Evolutionary conservation across 2,797 vertebrate genomes (phyloP), one percentile per base, ranked within the genome.

Genomic region (Furcifer pardalis): DNA sequence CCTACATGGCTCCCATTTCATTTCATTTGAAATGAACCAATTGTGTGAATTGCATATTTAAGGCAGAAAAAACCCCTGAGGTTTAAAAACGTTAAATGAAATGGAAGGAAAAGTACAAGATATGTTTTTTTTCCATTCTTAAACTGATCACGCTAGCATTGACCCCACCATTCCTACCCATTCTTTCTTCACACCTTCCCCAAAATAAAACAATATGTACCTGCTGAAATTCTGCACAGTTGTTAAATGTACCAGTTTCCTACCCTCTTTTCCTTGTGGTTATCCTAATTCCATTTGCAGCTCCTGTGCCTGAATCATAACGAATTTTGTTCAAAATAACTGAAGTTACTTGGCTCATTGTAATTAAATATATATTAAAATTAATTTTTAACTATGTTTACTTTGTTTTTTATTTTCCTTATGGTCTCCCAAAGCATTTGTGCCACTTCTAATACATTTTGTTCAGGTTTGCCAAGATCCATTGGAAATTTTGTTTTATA

Each of bases 311-410:
- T 46, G n/a, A 1, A 71, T 52, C 27, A 8, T 60, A 52, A 23
- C 59, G 8, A 32, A 17, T 30, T 68, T 25, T 71, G 37, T 9
- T 66, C 32, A n/a, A n/a, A n/a, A n/a, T 72, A 63, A 63, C 25
- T 62, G 5, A 68, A 49, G n/a, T 65, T 32, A 49, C 42, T 77
- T n/a, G 5, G 3, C 7, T 52, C 1, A 63, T n/a, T 65, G 8
- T 56, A 66, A 74, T 80, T 80, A 68, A 59, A 74, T 90, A 81
- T n/a, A 44, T 2, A 68, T 49, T 75, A 25, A 77, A 79, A 66
- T 72, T 71, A 35, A 35, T n/a, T 68, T 73, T n/a, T 83, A 40
- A 27, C 79, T 76, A n/a, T 72, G 91, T 90, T 91, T 83, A 79
- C 88, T 88, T 84, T 79, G 85, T 32, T 15, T 7, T 84, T 79